phyloP scores from a whole-genome alignment of 1,140 invertebrate genomes.

The Bombus confusus region DNA sequence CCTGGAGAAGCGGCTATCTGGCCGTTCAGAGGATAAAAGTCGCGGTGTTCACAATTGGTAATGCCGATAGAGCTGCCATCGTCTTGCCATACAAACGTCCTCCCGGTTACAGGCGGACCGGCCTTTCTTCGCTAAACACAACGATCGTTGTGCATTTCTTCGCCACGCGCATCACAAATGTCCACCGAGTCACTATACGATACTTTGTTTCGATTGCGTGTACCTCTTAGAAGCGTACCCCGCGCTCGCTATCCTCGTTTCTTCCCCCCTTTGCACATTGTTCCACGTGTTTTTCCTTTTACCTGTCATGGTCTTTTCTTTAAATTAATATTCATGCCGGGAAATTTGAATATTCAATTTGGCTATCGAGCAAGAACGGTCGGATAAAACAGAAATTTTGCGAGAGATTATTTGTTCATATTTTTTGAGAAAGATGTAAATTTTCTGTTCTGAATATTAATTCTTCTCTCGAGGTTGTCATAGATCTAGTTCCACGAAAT shows the following conservation, averaged over 20 bases:
- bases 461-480: not conserved
- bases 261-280: constrained; percentile 1
- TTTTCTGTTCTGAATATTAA: not conserved
- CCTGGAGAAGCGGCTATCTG: constrained; percentile 30
- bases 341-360: not conserved
- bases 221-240: not conserved
- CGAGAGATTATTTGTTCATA: not conserved
- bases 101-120: constrained; percentile 71
- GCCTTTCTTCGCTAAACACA: constrained; percentile 69
- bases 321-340: not conserved
- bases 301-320: no score
- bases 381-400: not conserved
- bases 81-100: constrained; percentile 81
- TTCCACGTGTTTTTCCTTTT: not conserved
- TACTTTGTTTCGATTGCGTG: constrained; percentile 40
- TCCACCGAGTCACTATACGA: constrained; percentile 29
- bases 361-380: not conserved
- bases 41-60: constrained; percentile 65
- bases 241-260: not conserved
- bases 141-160: constrained; percentile 52
- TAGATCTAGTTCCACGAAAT: not conserved
- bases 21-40: constrained; percentile 65
- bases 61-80: constrained; percentile 80
- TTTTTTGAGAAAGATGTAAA: not conserved
- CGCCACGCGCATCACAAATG: constrained; percentile 48